A percentile compares a stretch with the other conserved stretches of the same genome.
phyloP scores from a whole-genome alignment of 2,797 vertebrate species.

The Perodicticus potto region DNA sequence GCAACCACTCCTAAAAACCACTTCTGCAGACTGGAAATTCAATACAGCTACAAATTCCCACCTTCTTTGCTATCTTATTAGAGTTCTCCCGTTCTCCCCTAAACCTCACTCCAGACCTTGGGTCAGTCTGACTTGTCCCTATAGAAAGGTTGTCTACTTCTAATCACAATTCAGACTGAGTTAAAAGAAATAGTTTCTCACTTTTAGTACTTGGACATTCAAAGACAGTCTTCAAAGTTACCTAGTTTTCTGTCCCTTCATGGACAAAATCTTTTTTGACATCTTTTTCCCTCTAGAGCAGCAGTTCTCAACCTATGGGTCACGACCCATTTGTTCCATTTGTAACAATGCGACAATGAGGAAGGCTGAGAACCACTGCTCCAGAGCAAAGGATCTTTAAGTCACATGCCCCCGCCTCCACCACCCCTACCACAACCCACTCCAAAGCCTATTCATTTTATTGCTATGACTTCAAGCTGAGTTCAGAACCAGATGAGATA shows the following conservation, averaged over 20 bases:
- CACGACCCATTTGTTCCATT: too few species aligned
- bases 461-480: background rate
- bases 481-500: conserved; percentile 9
- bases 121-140: background rate
- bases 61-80: background rate
- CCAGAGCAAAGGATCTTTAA: conserved; percentile 3
- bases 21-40: background rate
- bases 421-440: accelerated
- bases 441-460: background rate
- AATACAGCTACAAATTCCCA: background rate
- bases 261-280: background rate
- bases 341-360: too few species aligned
- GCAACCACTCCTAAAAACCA: background rate
- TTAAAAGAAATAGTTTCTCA: background rate
- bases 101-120: background rate
- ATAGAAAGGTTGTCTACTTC: background rate
- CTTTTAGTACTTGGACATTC: background rate
- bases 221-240: background rate
- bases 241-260: background rate
- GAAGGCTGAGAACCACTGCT: background rate
- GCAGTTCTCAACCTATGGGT: background rate
- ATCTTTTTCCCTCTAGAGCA: conserved; percentile 5
- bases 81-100: accelerated
- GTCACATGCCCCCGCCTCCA: too few species aligned
- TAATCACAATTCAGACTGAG: background rate